phyloP scores from a whole-genome alignment of 2,888 invertebrate genomes.

The Euplexia lucipara region DNA sequence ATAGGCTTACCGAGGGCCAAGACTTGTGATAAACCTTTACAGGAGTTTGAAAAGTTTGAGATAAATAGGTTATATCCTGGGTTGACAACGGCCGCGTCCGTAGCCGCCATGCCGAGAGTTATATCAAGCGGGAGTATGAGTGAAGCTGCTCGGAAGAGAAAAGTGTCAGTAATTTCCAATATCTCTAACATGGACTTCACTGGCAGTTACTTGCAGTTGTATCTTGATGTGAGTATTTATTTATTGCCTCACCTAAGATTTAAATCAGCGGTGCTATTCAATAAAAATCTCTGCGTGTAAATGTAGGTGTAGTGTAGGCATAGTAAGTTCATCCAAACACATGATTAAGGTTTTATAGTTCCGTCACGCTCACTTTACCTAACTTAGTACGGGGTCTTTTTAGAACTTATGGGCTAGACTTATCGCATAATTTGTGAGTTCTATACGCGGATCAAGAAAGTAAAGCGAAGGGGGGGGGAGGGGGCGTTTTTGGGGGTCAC shows the following conservation, averaged over 20 bases:
- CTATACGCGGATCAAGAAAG: too few relatives aligned
- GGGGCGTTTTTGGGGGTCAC: too few relatives aligned
- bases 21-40: slow-evolving; percentile 87
- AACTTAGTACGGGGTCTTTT: too few relatives aligned
- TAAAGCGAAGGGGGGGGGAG: too few relatives aligned
- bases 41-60: slow-evolving; percentile 75
- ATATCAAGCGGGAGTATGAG: slow-evolving; percentile 89
- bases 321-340: too few relatives aligned
- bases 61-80: slow-evolving; percentile 74
- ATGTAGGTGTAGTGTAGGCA: too few relatives aligned
- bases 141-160: slow-evolving; percentile 89
- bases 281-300: too few relatives aligned
- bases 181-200: slow-evolving; percentile 94
- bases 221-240: slow-evolving; percentile 90
- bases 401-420: too few relatives aligned
- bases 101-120: slow-evolving; percentile 87
- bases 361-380: too few relatives aligned
- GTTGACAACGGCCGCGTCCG: slow-evolving; percentile 86
- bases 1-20: slow-evolving; percentile 86
- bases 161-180: slow-evolving; percentile 93
- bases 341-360: too few relatives aligned
- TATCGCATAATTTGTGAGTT: too few relatives aligned
- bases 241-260: not conserved
- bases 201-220: slow-evolving; percentile 93
- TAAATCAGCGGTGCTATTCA: too few relatives aligned